A percentile compares a stretch with the other conserved stretches of the same genome.
These are phyloP conservation scores for Excalfactoria chinensis DNA, from an alignment of 2,113 vertebrate species.

Conservation along the genomic window DNA sequence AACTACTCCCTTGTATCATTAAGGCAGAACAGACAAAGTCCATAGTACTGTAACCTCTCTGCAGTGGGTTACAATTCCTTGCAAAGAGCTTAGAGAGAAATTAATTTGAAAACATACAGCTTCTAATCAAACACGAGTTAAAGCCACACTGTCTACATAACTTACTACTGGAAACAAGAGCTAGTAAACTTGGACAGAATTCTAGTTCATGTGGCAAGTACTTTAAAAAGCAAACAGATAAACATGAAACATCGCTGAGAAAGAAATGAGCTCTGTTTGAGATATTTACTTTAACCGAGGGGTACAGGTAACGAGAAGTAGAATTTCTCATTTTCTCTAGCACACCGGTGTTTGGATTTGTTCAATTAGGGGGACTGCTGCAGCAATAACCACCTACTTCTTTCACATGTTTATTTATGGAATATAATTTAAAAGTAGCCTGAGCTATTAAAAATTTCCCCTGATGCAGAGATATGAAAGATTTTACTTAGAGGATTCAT, in stretches of 20 bases:
- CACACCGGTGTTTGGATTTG: not conserved
- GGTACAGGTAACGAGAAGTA: not conserved
- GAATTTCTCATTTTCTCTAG: slow-evolving; percentile 16
- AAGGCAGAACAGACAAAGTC: slow-evolving; percentile 80
- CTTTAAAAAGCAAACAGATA: slow-evolving; percentile 13
- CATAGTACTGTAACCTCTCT: slow-evolving; percentile 80
- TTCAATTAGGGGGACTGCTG: not conserved
- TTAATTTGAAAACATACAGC: slow-evolving; percentile 76
- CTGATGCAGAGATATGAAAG: not conserved
- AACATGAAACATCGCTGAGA: not conserved
- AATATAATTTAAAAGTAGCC: not conserved
- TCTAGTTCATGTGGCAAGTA: not conserved
- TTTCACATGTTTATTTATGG: not conserved
- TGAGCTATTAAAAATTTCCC: not conserved
- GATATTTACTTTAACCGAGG: not conserved
- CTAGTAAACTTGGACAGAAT: slow-evolving; percentile 41
- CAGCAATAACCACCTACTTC: not conserved
- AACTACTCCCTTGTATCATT: slow-evolving; percentile 83
- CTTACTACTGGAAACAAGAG: slow-evolving; percentile 56
- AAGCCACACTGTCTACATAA: slow-evolving; percentile 38
- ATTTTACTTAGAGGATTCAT: not conserved
- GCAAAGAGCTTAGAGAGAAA: slow-evolving; percentile 72
- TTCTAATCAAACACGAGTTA: slow-evolving; percentile 73
- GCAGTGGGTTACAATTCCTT: slow-evolving; percentile 75
- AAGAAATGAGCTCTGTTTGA: not conserved